phyloP scores from a whole-genome alignment of 2,113 vertebrate genomes.

The Ptilorrhoa leucosticta region DNA sequence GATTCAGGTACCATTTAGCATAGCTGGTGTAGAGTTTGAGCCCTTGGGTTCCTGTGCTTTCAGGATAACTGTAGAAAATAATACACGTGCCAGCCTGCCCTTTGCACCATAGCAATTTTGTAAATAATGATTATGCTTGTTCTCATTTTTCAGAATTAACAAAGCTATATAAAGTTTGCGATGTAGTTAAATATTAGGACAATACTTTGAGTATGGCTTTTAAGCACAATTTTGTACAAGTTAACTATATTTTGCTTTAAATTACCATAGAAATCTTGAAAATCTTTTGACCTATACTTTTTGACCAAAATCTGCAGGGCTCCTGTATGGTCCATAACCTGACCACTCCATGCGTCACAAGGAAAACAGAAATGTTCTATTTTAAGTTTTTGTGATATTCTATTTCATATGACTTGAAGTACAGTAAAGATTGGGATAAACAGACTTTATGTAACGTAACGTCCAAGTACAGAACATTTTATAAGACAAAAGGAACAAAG shows the following conservation, averaged over 20 bases:
- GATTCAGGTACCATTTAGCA: not conserved
- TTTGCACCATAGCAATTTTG: not conserved
- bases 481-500: conserved; percentile 32
- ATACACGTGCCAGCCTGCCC: not conserved
- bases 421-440: not conserved
- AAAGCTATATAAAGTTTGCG: not conserved
- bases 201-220: not conserved
- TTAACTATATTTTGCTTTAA: not conserved
- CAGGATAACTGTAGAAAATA: not conserved
- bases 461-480: not conserved
- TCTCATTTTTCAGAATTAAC: not conserved
- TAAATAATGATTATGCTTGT: not conserved
- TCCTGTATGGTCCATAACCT: not conserved
- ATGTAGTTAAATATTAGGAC: not conserved
- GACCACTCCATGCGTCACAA: not conserved
- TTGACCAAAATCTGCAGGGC: not conserved
- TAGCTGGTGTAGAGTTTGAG: not conserved
- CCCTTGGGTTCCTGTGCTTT: not conserved
- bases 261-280: not conserved
- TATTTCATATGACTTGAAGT: not conserved
- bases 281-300: not conserved
- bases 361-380: not conserved
- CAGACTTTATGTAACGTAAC: not conserved
- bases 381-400: not conserved
- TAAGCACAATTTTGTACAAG: not conserved